A percentile compares a stretch with the other conserved stretches of the same genome.
Conservation (phyloP, 2,113 vertebrate genomes). For the Austrofundulus limnaeus region DNA sequence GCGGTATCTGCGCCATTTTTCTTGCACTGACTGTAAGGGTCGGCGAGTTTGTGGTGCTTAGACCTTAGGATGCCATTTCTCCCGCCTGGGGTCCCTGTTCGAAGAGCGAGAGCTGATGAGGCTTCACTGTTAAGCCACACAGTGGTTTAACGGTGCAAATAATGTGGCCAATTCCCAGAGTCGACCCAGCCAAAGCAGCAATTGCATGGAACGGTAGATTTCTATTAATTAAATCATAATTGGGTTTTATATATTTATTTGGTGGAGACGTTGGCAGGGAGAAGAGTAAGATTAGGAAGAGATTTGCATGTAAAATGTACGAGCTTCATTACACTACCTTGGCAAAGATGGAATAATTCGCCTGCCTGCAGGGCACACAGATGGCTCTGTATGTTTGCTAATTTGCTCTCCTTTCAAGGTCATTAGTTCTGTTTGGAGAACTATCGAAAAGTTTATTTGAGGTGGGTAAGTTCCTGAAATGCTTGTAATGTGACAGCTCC, state of each 20-base stretch:
- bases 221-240: slow-evolving; percentile 85
- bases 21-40: slow-evolving; percentile 58
- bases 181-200: slow-evolving; percentile 72
- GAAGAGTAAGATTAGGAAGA: slow-evolving; percentile 79
- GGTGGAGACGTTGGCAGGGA: slow-evolving; percentile 75
- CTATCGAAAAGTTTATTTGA: slow-evolving; percentile 81
- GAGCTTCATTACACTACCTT: slow-evolving; percentile 83
- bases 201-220: slow-evolving; percentile 79
- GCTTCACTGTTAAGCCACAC: slow-evolving; percentile 63
- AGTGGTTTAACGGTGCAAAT: slow-evolving; percentile 72
- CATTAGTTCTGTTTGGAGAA: slow-evolving; percentile 83
- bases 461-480: slow-evolving; percentile 73
- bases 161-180: slow-evolving; percentile 65
- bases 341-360: slow-evolving; percentile 80
- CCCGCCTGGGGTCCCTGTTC: slow-evolving; percentile 63
- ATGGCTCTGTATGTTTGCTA: slow-evolving; percentile 84
- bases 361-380: slow-evolving; percentile 83
- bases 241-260: slow-evolving; percentile 86
- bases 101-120: slow-evolving; percentile 72
- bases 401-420: slow-evolving; percentile 85
- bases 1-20: slow-evolving; percentile 48
- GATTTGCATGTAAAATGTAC: slow-evolving; percentile 84
- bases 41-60: slow-evolving; percentile 63
- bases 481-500: slow-evolving; percentile 63
- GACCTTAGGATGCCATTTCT: slow-evolving; percentile 67